Percentiles rank a stretch among this genome's conserved stretches.
phyloP scores from a whole-genome alignment of 2,113 vertebrate genomes.

The Brachionichthys hirsutus region DNA sequence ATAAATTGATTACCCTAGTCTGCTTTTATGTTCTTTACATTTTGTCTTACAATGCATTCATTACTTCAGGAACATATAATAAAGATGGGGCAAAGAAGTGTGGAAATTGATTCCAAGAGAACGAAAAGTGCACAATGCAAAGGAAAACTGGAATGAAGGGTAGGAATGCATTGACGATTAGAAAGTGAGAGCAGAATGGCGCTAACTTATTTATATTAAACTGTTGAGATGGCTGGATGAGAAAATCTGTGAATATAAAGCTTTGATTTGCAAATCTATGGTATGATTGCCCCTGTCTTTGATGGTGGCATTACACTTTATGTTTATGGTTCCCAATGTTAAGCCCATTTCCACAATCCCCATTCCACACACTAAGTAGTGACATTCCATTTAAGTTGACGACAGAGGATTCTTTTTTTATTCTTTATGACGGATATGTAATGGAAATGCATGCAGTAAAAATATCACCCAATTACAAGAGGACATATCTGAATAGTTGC shows the following conservation, averaged over 20 bases:
- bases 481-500: slow-evolving; percentile 59
- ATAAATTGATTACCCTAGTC: slow-evolving; percentile 36
- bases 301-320: slow-evolving; percentile 66
- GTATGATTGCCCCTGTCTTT: slow-evolving; percentile 56
- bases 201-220: slow-evolving; percentile 65
- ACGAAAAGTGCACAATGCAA: slow-evolving; percentile 13
- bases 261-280: slow-evolving; percentile 59
- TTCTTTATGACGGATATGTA: slow-evolving; percentile 64
- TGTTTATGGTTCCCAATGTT: slow-evolving; percentile 70
- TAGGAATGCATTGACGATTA: slow-evolving; percentile 41
- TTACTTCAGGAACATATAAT: neutral
- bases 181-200: slow-evolving; percentile 44
- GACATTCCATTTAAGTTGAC: slow-evolving; percentile 73
- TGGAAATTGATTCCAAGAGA: slow-evolving; percentile 8
- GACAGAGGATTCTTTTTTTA: slow-evolving; percentile 59
- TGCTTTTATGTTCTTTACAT: neutral
- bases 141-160: slow-evolving; percentile 18
- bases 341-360: slow-evolving; percentile 73
- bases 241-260: slow-evolving; percentile 69
- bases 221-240: slow-evolving; percentile 52
- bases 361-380: slow-evolving; percentile 68
- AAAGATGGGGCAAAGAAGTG: neutral
- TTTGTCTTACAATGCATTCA: slow-evolving; percentile 6
- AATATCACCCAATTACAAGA: slow-evolving; percentile 70
- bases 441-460: slow-evolving; percentile 61